phyloP scores from a whole-genome alignment of 2,113 vertebrate genomes.

The Daboia siamensis region DNA sequence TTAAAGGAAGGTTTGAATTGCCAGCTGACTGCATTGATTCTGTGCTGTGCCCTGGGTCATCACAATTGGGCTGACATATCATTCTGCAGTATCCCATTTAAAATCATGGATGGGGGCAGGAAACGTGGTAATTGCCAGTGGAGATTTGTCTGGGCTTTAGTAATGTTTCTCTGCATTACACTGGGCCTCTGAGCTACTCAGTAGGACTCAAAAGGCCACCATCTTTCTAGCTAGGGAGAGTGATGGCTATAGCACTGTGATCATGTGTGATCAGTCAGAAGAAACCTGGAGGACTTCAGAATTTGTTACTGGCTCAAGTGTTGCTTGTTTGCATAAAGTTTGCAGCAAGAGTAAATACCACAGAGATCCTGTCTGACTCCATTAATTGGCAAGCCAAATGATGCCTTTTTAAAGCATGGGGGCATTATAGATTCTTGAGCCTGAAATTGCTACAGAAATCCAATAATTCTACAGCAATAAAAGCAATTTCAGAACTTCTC shows the following conservation, averaged over 20 bases:
- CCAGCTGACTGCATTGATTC: too few relatives aligned
- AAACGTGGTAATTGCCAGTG: not conserved
- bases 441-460: not conserved
- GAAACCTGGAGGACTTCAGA: not conserved
- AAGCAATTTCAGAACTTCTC: not conserved
- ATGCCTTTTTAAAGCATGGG: not conserved
- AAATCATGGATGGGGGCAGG: not conserved
- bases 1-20: too few relatives aligned
- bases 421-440: not conserved
- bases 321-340: not conserved
- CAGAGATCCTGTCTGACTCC: not conserved
- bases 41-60: too few relatives aligned
- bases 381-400: not conserved
- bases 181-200: not conserved
- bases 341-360: not conserved
- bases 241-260: not conserved
- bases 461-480: not conserved
- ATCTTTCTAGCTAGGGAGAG: not conserved
- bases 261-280: not conserved
- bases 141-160: not conserved
- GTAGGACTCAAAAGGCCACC: not conserved
- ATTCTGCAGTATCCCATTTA: not conserved
- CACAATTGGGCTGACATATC: not conserved
- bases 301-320: not conserved
- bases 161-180: not conserved